These are phyloP conservation scores for Actinia equina DNA, from an alignment of 64 coral and sea anemone species.

Conservation along the genomic window DNA sequence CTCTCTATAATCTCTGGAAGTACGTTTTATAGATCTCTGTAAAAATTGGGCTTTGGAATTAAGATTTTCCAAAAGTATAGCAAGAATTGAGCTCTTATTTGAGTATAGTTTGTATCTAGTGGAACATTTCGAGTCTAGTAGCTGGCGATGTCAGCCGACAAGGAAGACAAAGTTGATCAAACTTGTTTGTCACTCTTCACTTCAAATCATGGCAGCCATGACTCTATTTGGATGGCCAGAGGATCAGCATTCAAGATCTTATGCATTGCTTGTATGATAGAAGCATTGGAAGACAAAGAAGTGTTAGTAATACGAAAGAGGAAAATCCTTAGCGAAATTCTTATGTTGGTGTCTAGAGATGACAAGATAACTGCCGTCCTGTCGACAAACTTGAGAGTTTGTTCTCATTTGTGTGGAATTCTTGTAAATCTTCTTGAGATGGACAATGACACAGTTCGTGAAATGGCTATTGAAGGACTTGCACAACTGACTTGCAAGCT, in stretches of 20 bases:
- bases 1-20: neutral
- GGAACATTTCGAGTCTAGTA: neutral
- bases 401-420: constrained; percentile 54
- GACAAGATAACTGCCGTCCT: constrained; percentile 40
- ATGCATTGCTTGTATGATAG: constrained; percentile 82
- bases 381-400: constrained; percentile 25
- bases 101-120: neutral
- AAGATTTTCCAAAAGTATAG: neutral
- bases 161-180: neutral
- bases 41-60: neutral
- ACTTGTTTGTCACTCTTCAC: constrained; percentile 57
- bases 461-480: constrained; percentile 60
- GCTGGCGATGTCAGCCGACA: neutral
- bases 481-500: constrained; percentile 43
- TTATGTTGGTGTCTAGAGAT: constrained; percentile 46
- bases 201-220: constrained; percentile 61
- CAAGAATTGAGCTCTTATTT: neutral
- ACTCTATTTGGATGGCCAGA: constrained; percentile 50
- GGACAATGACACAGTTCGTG: constrained; percentile 45
- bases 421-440: constrained; percentile 44
- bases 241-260: constrained; percentile 48
- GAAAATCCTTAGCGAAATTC: constrained; percentile 69
- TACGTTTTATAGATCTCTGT: neutral
- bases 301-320: constrained; percentile 59
- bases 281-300: constrained; percentile 54